Base-by-base conservation (phyloP, 2,113 vertebrate genomes). In the Miniopterus natalensis region DNA sequence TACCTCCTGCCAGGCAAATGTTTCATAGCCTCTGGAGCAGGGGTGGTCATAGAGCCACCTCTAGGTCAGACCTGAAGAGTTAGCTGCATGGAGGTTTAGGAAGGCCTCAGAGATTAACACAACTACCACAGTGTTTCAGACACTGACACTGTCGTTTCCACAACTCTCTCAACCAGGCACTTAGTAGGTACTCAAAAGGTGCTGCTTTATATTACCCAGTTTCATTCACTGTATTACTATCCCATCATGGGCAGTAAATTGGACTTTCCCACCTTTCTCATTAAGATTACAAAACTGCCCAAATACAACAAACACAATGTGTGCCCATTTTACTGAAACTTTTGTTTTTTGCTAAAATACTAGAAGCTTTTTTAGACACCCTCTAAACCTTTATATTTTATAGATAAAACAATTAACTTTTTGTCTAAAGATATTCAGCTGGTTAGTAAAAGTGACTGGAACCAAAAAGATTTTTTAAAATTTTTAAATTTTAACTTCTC, bases 341-440 rank as follows among this genome's bases (percentile, higher is more conserved):
- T 40, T 29, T 53, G 71, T 51, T 79, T 75, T 88, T 23, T 31
- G 53, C 27, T 49, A 90, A 31, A 92, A 77, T 87, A 84, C 13
- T 51, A 80, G 40, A 57, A 53, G 13, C 10, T 70, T 81, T 94
- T 74, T 49, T 40, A 96, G 51, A 94, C 63, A 95, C 36, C 9
- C 15, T 74, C n/a, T 92, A 91, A 81, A 66, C 29, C 40, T 47
- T 70, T 91, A 80, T 5, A 45, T 68, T 84, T 92, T 84, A 75
- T 7, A 78, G 36, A 51, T 88, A 85, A 95, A 92, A 84, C 15
- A 96, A 96, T 40, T 87, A 92, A 23, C 79, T 59, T 88, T 36
- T 71, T 80, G 7, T 81, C 45, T 17, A 90, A 78, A 90, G n/a
- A 61, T 85, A 92, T 36, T 55, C 51, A 78, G 36, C 59, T 78